Evolutionary conservation across 2,113 vertebrate species (phyloP).

Genomic region (Rhinichthys klamathensis): DNA sequence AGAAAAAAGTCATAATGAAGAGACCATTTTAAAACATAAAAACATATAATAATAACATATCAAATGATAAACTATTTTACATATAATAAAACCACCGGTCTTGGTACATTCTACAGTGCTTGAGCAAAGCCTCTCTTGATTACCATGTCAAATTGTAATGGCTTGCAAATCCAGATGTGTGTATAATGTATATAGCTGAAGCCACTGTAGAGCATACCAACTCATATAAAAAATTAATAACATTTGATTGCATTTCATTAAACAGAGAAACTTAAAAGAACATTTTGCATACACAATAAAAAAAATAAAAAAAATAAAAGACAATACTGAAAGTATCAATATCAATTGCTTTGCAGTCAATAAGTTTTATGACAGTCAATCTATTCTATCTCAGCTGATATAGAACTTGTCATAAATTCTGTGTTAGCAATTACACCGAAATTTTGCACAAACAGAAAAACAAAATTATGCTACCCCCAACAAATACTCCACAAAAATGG

Average conservation of each 20-base stretch:
- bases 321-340: slow-evolving; percentile 41
- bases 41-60: neutral
- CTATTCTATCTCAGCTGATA: neutral
- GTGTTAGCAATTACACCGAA: no score
- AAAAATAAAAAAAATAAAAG: no score
- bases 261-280: slow-evolving; percentile 13
- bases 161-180: neutral
- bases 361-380: neutral
- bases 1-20: slow-evolving; percentile 44
- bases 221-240: neutral
- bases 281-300: slow-evolving; percentile 10
- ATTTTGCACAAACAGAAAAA: slow-evolving; percentile 1
- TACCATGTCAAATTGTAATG: neutral
- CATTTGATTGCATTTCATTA: slow-evolving; percentile 21
- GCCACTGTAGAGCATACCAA: neutral
- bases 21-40: slow-evolving; percentile 44
- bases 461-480: neutral
- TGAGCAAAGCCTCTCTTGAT: slow-evolving; percentile 34
- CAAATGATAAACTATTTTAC: slow-evolving; percentile 41
- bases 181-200: neutral
- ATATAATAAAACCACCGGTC: slow-evolving; percentile 10
- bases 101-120: slow-evolving; percentile 40
- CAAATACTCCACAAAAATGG: neutral
- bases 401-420: neutral
- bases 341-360: slow-evolving; percentile 28